These are phyloP conservation scores for Lathronympha strigana DNA, from an alignment of 2,888 invertebrate species.

Conservation along the genomic window DNA sequence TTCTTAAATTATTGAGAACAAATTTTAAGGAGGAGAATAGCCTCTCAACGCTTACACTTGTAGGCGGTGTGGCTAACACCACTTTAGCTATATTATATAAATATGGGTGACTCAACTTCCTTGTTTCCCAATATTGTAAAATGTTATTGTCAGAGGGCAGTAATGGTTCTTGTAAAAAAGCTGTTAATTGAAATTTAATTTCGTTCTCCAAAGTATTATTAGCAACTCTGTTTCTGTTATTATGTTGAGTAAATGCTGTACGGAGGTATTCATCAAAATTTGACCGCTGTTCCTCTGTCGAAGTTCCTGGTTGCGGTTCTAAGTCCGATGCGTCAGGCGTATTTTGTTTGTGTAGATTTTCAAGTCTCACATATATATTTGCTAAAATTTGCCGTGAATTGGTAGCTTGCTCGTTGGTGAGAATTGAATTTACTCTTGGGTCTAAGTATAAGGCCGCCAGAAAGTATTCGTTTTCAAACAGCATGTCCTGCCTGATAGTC, in stretches of 20 bases:
- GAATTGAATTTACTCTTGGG: background rate
- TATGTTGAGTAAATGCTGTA: too few relatives aligned
- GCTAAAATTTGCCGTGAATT: background rate
- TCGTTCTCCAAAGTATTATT: background rate
- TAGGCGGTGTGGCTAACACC: background rate
- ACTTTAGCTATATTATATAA: constrained; percentile 3
- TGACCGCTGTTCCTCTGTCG: too few relatives aligned
- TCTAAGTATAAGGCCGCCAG: background rate
- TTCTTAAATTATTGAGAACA: background rate
- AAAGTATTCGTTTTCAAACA: constrained; percentile 6
- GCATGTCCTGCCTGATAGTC: background rate
- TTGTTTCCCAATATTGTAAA: background rate
- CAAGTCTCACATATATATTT: too few relatives aligned
- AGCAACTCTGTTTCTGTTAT: background rate
- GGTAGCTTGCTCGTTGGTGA: background rate
- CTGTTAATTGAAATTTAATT: background rate
- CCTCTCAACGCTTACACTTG: background rate
- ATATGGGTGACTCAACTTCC: background rate
- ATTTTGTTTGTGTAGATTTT: too few relatives aligned
- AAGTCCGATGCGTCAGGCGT: too few relatives aligned
- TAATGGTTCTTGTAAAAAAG: background rate
- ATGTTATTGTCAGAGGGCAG: background rate
- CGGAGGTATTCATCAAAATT: too few relatives aligned
- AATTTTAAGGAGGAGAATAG: background rate
- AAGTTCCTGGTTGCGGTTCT: too few relatives aligned